phyloP scores from a whole-genome alignment of 2,113 vertebrate genomes.

The Paramisgurnus dabryanus region DNA sequence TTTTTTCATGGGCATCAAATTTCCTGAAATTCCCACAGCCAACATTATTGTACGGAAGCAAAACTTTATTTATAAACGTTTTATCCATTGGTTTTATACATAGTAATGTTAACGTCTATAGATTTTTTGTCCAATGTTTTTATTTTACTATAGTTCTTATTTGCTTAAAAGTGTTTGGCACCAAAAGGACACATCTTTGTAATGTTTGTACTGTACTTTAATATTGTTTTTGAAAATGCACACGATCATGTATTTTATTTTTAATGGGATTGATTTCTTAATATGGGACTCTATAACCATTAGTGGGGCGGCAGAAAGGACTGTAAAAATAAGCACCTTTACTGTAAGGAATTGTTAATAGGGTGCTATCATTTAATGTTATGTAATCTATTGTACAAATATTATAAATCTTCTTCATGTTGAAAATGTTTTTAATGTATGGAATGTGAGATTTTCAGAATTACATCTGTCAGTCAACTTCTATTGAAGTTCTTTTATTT shows the following conservation, averaged over 20 bases:
- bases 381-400: slow-evolving; percentile 6
- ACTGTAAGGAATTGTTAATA: neutral
- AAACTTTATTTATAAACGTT: slow-evolving; percentile 41
- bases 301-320: neutral
- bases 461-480: neutral
- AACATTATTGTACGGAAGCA: neutral
- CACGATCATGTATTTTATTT: neutral
- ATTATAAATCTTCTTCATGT: neutral
- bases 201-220: slow-evolving; percentile 24
- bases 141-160: neutral
- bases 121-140: neutral
- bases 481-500: slow-evolving; percentile 2
- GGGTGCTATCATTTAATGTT: neutral
- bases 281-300: neutral
- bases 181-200: slow-evolving; percentile 11
- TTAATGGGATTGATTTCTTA: neutral
- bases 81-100: slow-evolving; percentile 26
- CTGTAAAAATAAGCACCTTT: neutral
- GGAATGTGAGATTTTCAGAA: neutral
- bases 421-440: no score
- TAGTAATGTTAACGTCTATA: neutral
- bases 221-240: neutral
- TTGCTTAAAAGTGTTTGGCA: neutral
- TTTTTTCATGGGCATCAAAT: neutral
- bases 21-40: neutral